Base-by-base conservation (phyloP, 2,888 invertebrate species). In the Morpho helenor region DNA sequence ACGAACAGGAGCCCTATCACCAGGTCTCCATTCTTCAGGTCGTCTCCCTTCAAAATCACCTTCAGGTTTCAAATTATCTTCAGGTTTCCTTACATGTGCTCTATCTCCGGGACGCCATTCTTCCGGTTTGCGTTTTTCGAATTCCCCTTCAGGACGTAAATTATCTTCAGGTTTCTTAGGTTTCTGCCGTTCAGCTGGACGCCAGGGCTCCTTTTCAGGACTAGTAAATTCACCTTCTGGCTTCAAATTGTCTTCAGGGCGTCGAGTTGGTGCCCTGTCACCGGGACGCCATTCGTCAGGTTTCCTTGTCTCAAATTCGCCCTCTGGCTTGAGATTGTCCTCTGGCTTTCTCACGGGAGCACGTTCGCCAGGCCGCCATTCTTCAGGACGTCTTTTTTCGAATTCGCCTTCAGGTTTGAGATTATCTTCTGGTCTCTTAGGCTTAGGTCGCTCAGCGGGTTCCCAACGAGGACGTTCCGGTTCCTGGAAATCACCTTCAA, bases 391-490 rank as follows among this genome's bases (percentile, higher is more conserved):
- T 49, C 81, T 79, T 57, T 74, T 80, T 65, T 91, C 91, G 58
- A 93, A 92, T 31, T 91, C 80, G 23, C 91, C 86, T 73, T 92
- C 94, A 0, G 92, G 92, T 86, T 89, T 65, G 0, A 94, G 76
- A 68, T 92, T 92, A 66, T 59, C 59, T 51, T 59, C 59, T 9
- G 59, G 59, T 50, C 75, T 77, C 4, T 72, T 78, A 9, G 75
- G 82, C 23, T 66, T 68, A n/a, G 68, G 83, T 64, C 62, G 70
- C 60, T 87, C 91, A 9, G 78, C 88, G 3, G 87, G 85, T 7
- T 66, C 64, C 76, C 79, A 91, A 69, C 79, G 72, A 3, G 84
- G 79, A 0, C 82, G 84, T 9, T 82, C 80, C 0, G 90, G 91
- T 5, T 72, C 70, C 40, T 91, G 86, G 65, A 91, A 84, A 0